phyloP scores from a whole-genome alignment of 2,888 invertebrate species.

The Eudasyphora cyanicolor region DNA sequence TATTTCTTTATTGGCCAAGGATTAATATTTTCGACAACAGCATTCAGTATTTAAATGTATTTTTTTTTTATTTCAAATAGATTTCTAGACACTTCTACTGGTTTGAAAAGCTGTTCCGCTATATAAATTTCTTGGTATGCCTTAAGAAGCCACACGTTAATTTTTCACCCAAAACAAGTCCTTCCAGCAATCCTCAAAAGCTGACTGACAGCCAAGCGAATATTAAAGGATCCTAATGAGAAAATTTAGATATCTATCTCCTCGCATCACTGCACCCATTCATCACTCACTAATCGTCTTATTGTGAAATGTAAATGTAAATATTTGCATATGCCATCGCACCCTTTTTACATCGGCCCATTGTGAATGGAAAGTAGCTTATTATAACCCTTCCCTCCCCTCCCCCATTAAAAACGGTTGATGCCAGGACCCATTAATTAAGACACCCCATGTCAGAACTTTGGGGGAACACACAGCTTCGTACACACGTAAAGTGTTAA shows the following conservation, averaged over 20 bases:
- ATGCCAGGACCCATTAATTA: slow-evolving; percentile 34
- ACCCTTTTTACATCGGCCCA: neutral
- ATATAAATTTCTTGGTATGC: too few relatives aligned
- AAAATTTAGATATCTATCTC: too few relatives aligned
- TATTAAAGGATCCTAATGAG: neutral
- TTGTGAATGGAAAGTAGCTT: neutral
- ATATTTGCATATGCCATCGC: neutral
- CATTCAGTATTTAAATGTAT: too few relatives aligned
- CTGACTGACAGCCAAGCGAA: neutral
- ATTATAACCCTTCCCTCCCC: neutral
- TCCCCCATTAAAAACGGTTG: slow-evolving; percentile 27
- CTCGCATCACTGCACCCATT: neutral
- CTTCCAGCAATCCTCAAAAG: too few relatives aligned
- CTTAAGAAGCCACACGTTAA: too few relatives aligned
- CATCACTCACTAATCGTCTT: neutral
- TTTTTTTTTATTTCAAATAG: too few relatives aligned
- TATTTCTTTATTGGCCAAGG: too few relatives aligned
- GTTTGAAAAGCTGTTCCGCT: too few relatives aligned
- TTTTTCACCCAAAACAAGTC: too few relatives aligned
- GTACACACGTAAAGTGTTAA: slow-evolving; percentile 5
- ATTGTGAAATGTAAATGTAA: neutral
- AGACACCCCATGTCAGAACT: slow-evolving; percentile 52
- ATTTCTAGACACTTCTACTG: too few relatives aligned
- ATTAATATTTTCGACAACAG: too few relatives aligned
- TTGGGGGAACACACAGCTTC: neutral